phyloP scores from a whole-genome alignment of 2,113 vertebrate genomes.

The Strix aluco region DNA sequence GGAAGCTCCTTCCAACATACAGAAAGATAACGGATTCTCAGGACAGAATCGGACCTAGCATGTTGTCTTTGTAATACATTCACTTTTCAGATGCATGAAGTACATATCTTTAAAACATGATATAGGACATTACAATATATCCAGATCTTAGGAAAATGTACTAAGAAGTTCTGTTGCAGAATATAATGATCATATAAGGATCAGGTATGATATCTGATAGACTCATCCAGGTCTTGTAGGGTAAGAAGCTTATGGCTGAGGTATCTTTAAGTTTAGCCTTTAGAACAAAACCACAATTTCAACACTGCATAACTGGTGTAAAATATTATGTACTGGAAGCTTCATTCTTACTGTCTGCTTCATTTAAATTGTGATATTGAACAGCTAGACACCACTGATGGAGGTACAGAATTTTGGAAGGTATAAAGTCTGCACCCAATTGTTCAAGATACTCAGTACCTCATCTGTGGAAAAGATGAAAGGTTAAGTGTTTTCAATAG shows the following conservation, averaged over 20 bases:
- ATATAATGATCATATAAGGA: constrained; percentile 23
- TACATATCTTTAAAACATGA: background rate
- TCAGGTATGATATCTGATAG: background rate
- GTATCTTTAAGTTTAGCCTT: constrained; percentile 44
- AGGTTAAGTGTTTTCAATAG: background rate
- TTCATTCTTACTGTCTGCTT: background rate
- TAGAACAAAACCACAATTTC: background rate
- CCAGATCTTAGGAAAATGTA: constrained; percentile 24
- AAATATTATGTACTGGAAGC: constrained; percentile 47
- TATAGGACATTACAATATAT: constrained; percentile 63
- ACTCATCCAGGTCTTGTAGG: background rate
- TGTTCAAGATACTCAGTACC: background rate
- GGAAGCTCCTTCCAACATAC: background rate
- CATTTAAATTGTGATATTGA: background rate
- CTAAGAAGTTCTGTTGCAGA: constrained; percentile 62
- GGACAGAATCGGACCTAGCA: background rate
- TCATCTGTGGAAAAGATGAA: constrained; percentile 14
- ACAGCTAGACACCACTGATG: background rate
- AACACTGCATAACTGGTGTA: background rate
- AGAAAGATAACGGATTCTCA: background rate
- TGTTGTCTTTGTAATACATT: background rate
- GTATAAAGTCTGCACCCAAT: background rate
- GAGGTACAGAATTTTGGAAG: background rate
- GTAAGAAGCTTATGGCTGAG: constrained; percentile 31
- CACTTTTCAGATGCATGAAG: constrained; percentile 34